These are phyloP conservation scores for Himalopsyche anomala DNA, from an alignment of 2,888 invertebrate genomes.

Conservation along the genomic window DNA sequence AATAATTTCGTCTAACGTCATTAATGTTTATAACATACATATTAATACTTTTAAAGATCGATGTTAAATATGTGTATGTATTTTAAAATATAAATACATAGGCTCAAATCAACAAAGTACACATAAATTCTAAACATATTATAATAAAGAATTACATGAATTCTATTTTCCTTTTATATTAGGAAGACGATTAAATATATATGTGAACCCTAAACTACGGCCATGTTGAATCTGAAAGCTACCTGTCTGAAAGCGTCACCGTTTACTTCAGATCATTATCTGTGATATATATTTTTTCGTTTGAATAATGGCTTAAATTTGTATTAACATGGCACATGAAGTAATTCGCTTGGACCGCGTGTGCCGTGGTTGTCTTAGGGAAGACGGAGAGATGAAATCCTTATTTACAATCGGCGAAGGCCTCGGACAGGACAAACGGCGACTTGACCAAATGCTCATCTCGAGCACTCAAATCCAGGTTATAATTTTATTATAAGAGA, in stretches of 20 bases:
- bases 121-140: too few species aligned
- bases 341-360: constrained; percentile 67
- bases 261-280: constrained; percentile 2
- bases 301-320: constrained; percentile 22
- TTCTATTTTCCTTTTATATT: too few species aligned
- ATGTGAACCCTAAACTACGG: too few species aligned
- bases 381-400: constrained; percentile 69
- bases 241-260: constrained; percentile 34
- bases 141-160: too few species aligned
- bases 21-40: too few species aligned
- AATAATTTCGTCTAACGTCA: too few species aligned
- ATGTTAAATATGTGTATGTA: too few species aligned
- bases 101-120: too few species aligned
- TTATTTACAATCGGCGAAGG: constrained; percentile 69
- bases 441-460: constrained; percentile 74
- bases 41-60: too few species aligned
- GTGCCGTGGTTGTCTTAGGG: constrained; percentile 71
- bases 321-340: constrained; percentile 52
- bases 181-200: too few species aligned
- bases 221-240: too few species aligned
- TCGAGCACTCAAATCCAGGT: constrained; percentile 72
- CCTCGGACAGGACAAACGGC: constrained; percentile 68
- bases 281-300: constrained; percentile 10
- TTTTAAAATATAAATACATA: too few species aligned
- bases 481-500: not conserved